These are phyloP conservation scores for Podarcis raffonei DNA, from an alignment of 2,113 vertebrate genomes.

Conservation along the genomic window DNA sequence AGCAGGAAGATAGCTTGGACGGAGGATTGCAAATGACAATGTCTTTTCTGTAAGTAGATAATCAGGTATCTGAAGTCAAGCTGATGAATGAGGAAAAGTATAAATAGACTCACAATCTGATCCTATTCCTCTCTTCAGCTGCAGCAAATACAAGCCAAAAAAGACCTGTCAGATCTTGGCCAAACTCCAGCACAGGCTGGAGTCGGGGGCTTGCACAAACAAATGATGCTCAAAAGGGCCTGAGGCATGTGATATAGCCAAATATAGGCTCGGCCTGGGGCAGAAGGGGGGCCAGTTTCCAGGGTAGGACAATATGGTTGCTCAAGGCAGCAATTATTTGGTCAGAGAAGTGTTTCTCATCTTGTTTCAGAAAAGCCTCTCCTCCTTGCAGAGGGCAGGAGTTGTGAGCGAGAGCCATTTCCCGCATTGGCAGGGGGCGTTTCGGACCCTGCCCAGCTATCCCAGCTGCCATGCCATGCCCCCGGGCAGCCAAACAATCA, in stretches of 20 bases:
- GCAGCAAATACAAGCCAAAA: neutral
- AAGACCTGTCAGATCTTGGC: neutral
- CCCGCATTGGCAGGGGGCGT: too few relatives aligned
- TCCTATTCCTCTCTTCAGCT: neutral
- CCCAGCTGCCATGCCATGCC: too few relatives aligned
- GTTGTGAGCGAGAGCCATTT: too few relatives aligned
- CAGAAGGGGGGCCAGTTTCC: neutral
- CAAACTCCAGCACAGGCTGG: neutral
- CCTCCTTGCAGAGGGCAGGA: too few relatives aligned
- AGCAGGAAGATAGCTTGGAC: neutral
- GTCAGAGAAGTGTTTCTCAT: too few relatives aligned
- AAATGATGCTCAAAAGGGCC: neutral
- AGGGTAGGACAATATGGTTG: neutral
- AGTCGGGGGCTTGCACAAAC: neutral
- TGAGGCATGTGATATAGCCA: neutral
- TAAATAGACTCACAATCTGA: neutral
- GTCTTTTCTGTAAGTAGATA: neutral
- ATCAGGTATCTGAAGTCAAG: neutral
- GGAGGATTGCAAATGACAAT: neutral
- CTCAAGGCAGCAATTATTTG: neutral
- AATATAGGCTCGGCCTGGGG: neutral
- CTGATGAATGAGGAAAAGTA: neutral
- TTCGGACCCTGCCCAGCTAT: too few relatives aligned
- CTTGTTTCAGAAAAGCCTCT: neutral
- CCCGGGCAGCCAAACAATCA: too few relatives aligned